Percentiles rank a stretch among this genome's conserved stretches.
Evolutionary conservation across 2,113 vertebrate species (phyloP).

Genomic region (Riparia riparia): DNA sequence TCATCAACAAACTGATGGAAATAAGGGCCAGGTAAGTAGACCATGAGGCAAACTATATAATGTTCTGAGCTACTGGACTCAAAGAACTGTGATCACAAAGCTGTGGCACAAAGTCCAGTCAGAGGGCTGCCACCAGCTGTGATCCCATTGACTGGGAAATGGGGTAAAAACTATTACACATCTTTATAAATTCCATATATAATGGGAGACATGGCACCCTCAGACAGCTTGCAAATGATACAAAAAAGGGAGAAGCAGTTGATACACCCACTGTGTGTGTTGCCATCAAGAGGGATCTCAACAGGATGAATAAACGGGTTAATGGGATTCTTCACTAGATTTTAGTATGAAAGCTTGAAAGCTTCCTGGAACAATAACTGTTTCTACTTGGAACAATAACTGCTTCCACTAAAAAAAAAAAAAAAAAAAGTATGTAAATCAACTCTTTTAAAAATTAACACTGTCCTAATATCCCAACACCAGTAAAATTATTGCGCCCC

Average conservation of each 20-base stretch:
- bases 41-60: neutral
- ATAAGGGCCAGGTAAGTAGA: neutral
- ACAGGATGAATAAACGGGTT: neutral
- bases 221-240: neutral
- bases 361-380: neutral
- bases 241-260: neutral
- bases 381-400: neutral
- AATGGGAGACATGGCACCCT: neutral
- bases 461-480: neutral
- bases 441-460: neutral
- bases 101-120: neutral
- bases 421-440: neutral
- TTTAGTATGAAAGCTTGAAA: neutral
- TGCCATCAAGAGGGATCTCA: neutral
- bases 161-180: neutral
- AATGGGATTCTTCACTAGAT: neutral
- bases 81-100: neutral
- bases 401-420: neutral
- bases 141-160: neutral
- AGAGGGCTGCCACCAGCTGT: neutral
- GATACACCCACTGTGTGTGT: neutral
- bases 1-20: neutral
- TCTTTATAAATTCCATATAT: neutral
- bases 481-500: neutral
- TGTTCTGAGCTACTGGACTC: neutral